Evolutionary conservation across 2,888 invertebrate genomes (phyloP).

Genomic region (Leptogaster cylindrica): DNA sequence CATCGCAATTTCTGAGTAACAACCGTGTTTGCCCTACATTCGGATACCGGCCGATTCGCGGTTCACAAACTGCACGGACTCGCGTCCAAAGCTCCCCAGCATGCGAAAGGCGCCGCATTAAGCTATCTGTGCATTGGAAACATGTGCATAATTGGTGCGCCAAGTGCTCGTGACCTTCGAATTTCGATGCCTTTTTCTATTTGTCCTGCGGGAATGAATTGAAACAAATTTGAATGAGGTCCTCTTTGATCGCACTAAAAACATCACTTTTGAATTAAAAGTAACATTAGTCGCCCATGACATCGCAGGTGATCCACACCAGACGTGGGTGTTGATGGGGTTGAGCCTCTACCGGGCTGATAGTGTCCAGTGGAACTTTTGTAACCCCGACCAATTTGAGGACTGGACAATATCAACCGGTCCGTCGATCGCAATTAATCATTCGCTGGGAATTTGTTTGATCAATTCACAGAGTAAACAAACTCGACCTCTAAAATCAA

Average conservation of each 20-base stretch:
- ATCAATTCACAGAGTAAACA: background rate
- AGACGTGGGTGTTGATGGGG: too few relatives aligned
- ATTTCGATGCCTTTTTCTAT: too few relatives aligned
- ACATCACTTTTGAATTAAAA: too few relatives aligned
- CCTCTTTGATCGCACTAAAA: too few relatives aligned
- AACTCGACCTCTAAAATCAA: background rate
- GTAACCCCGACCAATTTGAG: too few relatives aligned
- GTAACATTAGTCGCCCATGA: too few relatives aligned
- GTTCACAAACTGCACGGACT: background rate
- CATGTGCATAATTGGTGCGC: background rate
- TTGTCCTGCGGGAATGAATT: too few relatives aligned
- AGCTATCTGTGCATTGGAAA: background rate
- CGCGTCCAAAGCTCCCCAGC: background rate
- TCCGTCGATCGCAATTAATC: background rate
- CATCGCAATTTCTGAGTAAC: slow-evolving; percentile 18
- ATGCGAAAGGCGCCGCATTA: background rate
- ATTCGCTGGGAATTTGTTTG: background rate
- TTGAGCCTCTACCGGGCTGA: too few relatives aligned
- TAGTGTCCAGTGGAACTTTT: too few relatives aligned
- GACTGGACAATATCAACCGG: too few relatives aligned
- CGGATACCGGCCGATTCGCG: background rate
- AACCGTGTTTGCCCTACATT: background rate
- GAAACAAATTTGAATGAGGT: too few relatives aligned
- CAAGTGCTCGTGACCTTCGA: slow-evolving; percentile 8
- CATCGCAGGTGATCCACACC: too few relatives aligned